Evolutionary conservation across 2,113 vertebrate genomes (phyloP), one percentile per base, ranked within the genome.

Genomic region (Mesitornis unicolor): DNA sequence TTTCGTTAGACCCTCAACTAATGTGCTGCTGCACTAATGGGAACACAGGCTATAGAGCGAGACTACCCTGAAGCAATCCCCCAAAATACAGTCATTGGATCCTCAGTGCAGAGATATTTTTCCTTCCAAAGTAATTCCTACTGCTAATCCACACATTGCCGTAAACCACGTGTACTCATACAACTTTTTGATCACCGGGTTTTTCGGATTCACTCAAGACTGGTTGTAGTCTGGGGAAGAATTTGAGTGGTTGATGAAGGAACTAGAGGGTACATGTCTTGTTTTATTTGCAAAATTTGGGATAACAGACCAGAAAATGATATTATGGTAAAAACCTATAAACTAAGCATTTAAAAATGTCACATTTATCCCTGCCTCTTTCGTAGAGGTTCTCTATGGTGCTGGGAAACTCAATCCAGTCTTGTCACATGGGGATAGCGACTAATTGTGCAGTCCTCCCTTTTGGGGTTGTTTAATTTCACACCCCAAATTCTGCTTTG

Each of bases 181-280:
- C 17, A 56, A 13, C 5, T 45, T 84, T 90, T 59, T 43, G 33
- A 18, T 24, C 51, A 61, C 6, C 0, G 4, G 67, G 11, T 29
- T 6, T 45, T 16, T 43, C 36, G 29, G 24, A 35, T 87, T 93
- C 45, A 56, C 45, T 76, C 40, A 61, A n/a, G 35, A 26, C 29
- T 45, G 10, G 17, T 43, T 90, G 35, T 51, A 68, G 13, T 21
- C 12, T 36, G 25, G 11, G 19, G 42, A 69, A 69, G 22, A 50
- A 73, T 65, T 16, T 0, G 0, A 1, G 7, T 40, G 7, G 14
- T 6, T 77, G 20, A 53, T 21, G 31, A 68, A 5, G 3, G 13
- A 33, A 31, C 33, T 45, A 68, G 16, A 77, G 9, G 13, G 19
- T 59, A 33, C 4, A 5, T n/a, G 2, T 17, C 20, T 53, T 14